phyloP scores from a whole-genome alignment of 1,140 invertebrate species.

The Macrotrachela quadricornifera region DNA sequence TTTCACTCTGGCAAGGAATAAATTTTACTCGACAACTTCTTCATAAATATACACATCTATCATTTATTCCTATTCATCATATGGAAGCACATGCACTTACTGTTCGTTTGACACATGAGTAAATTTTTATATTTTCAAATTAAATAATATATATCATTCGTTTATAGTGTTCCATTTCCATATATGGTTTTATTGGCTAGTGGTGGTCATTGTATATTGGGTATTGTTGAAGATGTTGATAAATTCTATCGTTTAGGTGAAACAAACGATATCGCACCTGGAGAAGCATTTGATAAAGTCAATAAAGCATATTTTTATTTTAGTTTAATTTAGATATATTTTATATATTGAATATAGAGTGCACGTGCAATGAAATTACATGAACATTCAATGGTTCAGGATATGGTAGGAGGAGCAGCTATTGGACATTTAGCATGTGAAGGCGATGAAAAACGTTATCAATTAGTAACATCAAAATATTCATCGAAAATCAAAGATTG shows the following conservation, averaged over 20 bases:
- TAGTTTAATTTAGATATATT: too few species aligned
- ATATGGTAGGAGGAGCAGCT: constrained; percentile 50
- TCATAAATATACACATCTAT: constrained; percentile 26
- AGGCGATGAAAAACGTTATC: constrained; percentile 44
- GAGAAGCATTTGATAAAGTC: constrained; percentile 72
- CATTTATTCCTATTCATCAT: constrained; percentile 83
- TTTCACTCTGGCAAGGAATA: constrained; percentile 57
- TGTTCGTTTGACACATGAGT: constrained; percentile 44
- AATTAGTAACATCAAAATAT: constrained; percentile 22
- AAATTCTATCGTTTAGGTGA: constrained; percentile 57
- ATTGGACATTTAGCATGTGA: constrained; percentile 54
- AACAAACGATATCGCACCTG: constrained; percentile 60
- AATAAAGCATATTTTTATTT: neutral
- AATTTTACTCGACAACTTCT: constrained; percentile 60
- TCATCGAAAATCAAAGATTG: constrained; percentile 36
- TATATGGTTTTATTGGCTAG: constrained; percentile 69
- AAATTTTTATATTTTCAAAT: constrained; percentile 14
- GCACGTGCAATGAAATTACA: too few species aligned
- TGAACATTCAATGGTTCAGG: too few species aligned
- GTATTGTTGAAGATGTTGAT: constrained; percentile 48
- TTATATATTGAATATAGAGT: too few species aligned
- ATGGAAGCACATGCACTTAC: constrained; percentile 94
- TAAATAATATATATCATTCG: too few species aligned
- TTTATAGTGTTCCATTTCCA: constrained; percentile 51
- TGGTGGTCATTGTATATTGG: constrained; percentile 60